Evolutionary conservation across 1,140 invertebrate genomes (phyloP).

Genomic region (Dendroctonus valens): DNA sequence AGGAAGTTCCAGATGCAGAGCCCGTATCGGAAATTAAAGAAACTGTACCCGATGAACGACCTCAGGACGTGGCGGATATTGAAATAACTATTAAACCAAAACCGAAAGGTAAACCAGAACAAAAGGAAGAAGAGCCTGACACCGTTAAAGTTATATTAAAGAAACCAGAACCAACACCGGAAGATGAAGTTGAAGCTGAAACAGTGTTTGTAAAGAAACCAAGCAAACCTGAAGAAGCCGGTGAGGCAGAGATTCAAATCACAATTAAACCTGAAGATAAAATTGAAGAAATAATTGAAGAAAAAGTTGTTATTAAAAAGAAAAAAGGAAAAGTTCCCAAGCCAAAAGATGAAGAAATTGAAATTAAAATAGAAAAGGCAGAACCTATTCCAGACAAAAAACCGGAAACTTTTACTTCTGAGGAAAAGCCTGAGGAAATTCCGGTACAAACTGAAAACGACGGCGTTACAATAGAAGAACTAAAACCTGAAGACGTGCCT

Average conservation of each 20-base stretch:
- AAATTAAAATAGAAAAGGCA: constrained; percentile 44
- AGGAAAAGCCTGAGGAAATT: constrained; percentile 53
- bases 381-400: constrained; percentile 40
- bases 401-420: constrained; percentile 43
- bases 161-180: constrained; percentile 40
- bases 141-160: constrained; percentile 36
- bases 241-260: constrained; percentile 13
- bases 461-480: constrained; percentile 30
- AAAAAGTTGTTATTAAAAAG: constrained; percentile 41
- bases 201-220: constrained; percentile 20
- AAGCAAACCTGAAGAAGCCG: constrained; percentile 14
- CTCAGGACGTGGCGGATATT: constrained; percentile 26
- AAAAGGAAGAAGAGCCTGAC: constrained; percentile 31
- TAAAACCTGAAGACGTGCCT: constrained; percentile 17
- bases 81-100: constrained; percentile 29
- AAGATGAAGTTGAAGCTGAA: constrained; percentile 35
- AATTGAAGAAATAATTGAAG: constrained; percentile 41
- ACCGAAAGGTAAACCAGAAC: constrained; percentile 28
- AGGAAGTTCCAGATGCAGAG: constrained; percentile 38
- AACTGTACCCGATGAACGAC: constrained; percentile 36
- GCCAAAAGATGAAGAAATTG: constrained; percentile 29
- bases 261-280: constrained; percentile 38
- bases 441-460: constrained; percentile 29
- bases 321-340: constrained; percentile 32
- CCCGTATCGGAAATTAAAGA: constrained; percentile 35